Percentiles rank a stretch among this genome's conserved stretches.
phyloP scores from a whole-genome alignment of 2,888 invertebrate species.

The Dorcus parallelipipedus region DNA sequence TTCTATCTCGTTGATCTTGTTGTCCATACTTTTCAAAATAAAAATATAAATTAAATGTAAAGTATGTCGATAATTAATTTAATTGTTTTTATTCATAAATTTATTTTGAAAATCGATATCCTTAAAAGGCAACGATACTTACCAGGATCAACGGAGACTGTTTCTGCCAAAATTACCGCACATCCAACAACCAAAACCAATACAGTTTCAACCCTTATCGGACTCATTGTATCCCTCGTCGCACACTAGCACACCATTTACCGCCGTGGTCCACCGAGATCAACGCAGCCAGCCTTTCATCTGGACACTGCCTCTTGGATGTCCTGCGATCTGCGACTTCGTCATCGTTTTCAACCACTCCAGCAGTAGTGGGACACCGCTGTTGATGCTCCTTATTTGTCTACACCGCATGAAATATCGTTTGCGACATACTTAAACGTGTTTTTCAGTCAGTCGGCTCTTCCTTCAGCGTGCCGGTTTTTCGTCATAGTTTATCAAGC shows the following conservation, averaged over 20 bases:
- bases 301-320: constrained; percentile 21
- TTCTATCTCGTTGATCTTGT: too few relatives aligned
- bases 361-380: constrained; percentile 4
- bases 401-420: neutral
- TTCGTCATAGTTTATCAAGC: neutral
- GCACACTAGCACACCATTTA: constrained; percentile 9
- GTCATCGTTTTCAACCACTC: constrained; percentile 9
- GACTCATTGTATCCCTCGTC: neutral
- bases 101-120: neutral
- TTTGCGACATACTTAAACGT: neutral
- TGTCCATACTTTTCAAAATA: too few relatives aligned
- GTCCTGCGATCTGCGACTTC: constrained; percentile 2
- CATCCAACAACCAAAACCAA: constrained; percentile 35
- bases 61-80: too few relatives aligned
- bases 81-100: too few relatives aligned
- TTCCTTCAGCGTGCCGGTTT: too few relatives aligned
- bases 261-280: constrained; percentile 15
- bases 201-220: constrained; percentile 8
- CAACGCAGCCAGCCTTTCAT: constrained; percentile 19
- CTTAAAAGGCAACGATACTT: constrained; percentile 25
- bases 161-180: constrained; percentile 43
- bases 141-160: constrained; percentile 57
- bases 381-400: constrained; percentile 15
- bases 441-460: too few relatives aligned
- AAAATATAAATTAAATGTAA: too few relatives aligned